These are phyloP conservation scores for Leistus spinibarbis DNA, from an alignment of 2,888 invertebrate species.

Conservation along the genomic window DNA sequence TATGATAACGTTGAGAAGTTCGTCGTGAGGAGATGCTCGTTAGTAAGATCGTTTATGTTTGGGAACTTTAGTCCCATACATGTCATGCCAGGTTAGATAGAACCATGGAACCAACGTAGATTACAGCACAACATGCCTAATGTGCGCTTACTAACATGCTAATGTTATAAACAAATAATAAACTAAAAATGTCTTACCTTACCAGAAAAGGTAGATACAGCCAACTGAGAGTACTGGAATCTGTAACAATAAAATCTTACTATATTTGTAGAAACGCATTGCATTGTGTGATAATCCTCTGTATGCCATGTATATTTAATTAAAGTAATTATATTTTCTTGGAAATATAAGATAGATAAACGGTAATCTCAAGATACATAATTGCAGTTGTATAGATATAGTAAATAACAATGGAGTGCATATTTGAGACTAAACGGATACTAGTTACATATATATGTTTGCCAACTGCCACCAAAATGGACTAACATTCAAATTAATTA, in stretches of 20 bases:
- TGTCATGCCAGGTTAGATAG: not conserved
- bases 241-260: not conserved
- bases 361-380: too few relatives aligned
- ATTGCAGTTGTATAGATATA: too few relatives aligned
- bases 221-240: not conserved
- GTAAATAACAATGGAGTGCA: too few relatives aligned
- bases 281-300: too few relatives aligned
- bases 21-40: conserved; percentile 24
- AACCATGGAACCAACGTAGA: not conserved
- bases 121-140: not conserved
- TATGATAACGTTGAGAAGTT: conserved; percentile 11
- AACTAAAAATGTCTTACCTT: not conserved
- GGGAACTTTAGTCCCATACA: conserved; percentile 23
- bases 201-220: not conserved
- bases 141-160: not conserved
- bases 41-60: conserved; percentile 30
- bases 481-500: not conserved
- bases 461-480: too few relatives aligned
- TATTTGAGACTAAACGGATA: too few relatives aligned
- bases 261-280: not conserved
- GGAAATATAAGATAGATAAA: too few relatives aligned
- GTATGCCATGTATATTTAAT: too few relatives aligned
- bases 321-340: too few relatives aligned
- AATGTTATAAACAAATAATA: not conserved
- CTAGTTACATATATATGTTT: too few relatives aligned